Evolutionary conservation across 2,888 invertebrate genomes (phyloP), one percentile per base, ranked within the genome.

Genomic region (Myopa tessellatipennis): DNA sequence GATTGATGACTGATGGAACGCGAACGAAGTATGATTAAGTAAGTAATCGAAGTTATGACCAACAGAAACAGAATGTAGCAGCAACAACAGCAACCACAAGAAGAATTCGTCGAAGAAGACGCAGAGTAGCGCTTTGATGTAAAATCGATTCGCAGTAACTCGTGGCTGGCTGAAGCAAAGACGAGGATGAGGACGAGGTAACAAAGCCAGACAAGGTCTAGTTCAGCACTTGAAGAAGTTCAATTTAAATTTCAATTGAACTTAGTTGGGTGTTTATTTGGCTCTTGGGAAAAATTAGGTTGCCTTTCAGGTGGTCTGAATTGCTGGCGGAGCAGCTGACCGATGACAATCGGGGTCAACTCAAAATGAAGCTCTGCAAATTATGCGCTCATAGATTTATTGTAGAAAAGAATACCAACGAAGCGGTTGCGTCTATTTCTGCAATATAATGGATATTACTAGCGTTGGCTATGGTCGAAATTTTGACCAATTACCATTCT

Each of bases 1-100:
- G 87, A 87, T 87, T 86, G 87, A 87, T 87, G 87, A 85, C 85
- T 85, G 85, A 82, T 84, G 85, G 85, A 86, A 85, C 85, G 85
- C 85, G 85, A 85, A 85, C 83, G 83, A 85, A 85, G 85, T 85
- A 86, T 85, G 85, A 86, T 85, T 85, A 85, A 86, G 85, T 85
- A 86, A 86, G 76, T 71, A 76, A 71, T 63, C 63, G 63, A 76
- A 70, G 71, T 63, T 52, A n/a, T 60, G 55, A 18, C 45, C 75
- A 68, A 63, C 65, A 52, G 60, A 55, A n/a, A 58, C 69, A 69
- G 69, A 36, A 61, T 26, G 38, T 6, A 16, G 67, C 40, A 60
- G n/a, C 38, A 72, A 67, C n/a, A 65, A 69, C 63, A 70, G 36
- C 18, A 70, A 60, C 36, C 18, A 16, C 34, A 55, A 26, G 18